phyloP scores from a whole-genome alignment of 2,113 vertebrate genomes.

The Alethe castanea region DNA sequence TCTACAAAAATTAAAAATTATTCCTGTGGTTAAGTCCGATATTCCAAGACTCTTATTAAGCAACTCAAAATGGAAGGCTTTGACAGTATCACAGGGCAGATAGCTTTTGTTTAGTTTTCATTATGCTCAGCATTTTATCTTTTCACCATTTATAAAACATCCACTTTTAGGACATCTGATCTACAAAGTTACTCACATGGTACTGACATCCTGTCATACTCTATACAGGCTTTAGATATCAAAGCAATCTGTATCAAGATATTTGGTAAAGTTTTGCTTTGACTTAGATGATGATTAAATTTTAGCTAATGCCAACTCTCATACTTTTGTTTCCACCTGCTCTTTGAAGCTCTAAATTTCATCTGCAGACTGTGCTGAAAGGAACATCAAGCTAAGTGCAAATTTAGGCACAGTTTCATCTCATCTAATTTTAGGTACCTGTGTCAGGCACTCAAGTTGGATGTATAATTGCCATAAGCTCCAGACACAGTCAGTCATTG shows the following conservation, averaged over 20 bases:
- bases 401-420: conserved; percentile 21
- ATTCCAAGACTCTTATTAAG: not conserved
- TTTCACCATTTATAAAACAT: not conserved
- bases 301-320: not conserved
- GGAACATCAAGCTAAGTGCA: conserved; percentile 20
- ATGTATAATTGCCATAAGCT: not conserved
- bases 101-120: not conserved
- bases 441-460: not conserved
- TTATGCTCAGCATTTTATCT: not conserved
- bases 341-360: conserved; percentile 33
- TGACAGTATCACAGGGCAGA: not conserved
- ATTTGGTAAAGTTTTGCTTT: not conserved
- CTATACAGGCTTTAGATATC: not conserved
- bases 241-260: not conserved
- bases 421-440: conserved; percentile 40
- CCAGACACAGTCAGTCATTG: not conserved
- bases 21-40: not conserved
- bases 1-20: not conserved
- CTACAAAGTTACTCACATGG: not conserved
- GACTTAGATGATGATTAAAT: conserved; percentile 1
- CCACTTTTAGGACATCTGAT: not conserved
- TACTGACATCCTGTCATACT: not conserved
- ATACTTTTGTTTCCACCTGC: conserved; percentile 8
- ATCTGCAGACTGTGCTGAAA: conserved; percentile 11
- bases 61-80: not conserved